phyloP scores from a whole-genome alignment of 2,888 invertebrate species.

The Cryptocephalus moraei region DNA sequence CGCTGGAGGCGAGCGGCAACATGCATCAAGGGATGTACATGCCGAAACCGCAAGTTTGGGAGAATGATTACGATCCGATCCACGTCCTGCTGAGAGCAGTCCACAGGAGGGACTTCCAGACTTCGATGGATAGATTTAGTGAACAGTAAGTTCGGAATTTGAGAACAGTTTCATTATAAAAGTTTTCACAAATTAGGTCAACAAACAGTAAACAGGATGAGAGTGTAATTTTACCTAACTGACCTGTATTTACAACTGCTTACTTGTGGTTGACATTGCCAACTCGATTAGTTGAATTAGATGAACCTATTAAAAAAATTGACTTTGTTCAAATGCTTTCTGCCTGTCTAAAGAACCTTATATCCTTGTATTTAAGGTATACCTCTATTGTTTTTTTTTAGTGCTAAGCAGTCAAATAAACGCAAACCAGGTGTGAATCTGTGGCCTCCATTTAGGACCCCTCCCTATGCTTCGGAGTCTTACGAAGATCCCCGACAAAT shows the following conservation, averaged over 20 bases:
- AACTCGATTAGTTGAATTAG: no score
- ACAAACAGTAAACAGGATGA: no score
- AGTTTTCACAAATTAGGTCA: no score
- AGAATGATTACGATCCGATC: slow-evolving; percentile 85
- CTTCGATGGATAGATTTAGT: slow-evolving; percentile 86
- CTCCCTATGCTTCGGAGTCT: slow-evolving; percentile 49
- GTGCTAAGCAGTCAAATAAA: slow-evolving; percentile 31
- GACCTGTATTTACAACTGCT: no score
- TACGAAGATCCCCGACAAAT: slow-evolving; percentile 60
- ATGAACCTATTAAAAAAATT: no score
- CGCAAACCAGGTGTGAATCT: slow-evolving; percentile 33
- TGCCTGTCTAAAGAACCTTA: no score
- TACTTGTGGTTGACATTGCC: no score
- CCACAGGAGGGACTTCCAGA: slow-evolving; percentile 86
- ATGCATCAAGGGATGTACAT: slow-evolving; percentile 79
- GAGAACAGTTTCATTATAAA: no score
- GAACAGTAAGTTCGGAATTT: slow-evolving; percentile 57
- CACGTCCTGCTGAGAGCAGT: slow-evolving; percentile 86
- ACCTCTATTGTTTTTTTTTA: slow-evolving; percentile 12
- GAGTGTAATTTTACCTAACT: no score
- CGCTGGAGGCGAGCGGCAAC: slow-evolving; percentile 67
- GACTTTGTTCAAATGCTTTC: no score
- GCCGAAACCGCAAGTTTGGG: slow-evolving; percentile 74
- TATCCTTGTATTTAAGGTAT: neutral
- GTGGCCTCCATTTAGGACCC: slow-evolving; percentile 77